These are phyloP conservation scores for Holotrichia oblita DNA, from an alignment of 1,140 invertebrate species.

Conservation along the genomic window DNA sequence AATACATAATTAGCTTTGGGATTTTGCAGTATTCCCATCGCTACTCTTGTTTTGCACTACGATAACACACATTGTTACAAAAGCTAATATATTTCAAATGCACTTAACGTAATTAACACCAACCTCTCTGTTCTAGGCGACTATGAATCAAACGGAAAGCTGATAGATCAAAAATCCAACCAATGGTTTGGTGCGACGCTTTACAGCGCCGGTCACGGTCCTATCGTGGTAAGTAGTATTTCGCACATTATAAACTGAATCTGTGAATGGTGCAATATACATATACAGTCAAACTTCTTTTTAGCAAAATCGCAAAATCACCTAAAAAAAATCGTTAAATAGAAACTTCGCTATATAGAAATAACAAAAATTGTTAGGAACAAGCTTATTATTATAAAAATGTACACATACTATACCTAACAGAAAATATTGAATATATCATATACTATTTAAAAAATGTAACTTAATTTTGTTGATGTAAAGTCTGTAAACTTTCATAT, in stretches of 20 bases:
- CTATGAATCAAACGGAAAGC: constrained; percentile 44
- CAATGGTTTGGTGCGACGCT: constrained; percentile 98
- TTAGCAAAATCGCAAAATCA: too few species aligned
- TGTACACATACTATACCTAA: too few species aligned
- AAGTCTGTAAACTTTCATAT: too few species aligned
- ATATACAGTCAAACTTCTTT: too few species aligned
- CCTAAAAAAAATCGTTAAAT: too few species aligned
- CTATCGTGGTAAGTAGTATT: constrained; percentile 79
- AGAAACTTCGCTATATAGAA: too few species aligned
- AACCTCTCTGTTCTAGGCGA: constrained; percentile 49
- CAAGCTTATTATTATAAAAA: too few species aligned
- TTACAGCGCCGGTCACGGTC: constrained; percentile 80
- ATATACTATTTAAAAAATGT: too few species aligned
- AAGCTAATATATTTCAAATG: background rate
- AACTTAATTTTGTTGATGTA: too few species aligned
- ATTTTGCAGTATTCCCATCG: constrained; percentile 5
- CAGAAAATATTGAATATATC: too few species aligned
- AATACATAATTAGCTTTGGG: background rate
- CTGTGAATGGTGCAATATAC: background rate
- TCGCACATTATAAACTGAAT: constrained; percentile 10
- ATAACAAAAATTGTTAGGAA: too few species aligned
- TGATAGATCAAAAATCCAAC: constrained; percentile 86
- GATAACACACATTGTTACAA: background rate
- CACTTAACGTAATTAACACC: constrained; percentile 31
- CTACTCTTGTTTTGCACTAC: background rate